Base-by-base conservation (phyloP, 2,113 vertebrate species). In the Odocoileus virginianus region DNA sequence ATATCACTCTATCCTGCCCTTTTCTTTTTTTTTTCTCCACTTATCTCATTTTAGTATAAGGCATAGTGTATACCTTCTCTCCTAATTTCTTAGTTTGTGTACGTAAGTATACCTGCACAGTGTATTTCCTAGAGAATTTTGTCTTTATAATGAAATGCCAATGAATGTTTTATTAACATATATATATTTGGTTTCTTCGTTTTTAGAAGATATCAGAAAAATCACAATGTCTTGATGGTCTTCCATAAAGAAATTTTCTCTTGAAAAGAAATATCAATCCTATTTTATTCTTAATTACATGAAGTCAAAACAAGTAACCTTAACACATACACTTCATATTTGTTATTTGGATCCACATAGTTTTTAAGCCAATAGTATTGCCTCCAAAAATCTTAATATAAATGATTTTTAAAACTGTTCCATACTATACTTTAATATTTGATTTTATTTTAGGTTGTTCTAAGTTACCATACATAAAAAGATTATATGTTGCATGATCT, bases 161-260 rank as follows among this genome's bases (percentile, higher is more conserved):
- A 12, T 61, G 25, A 8, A 19, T 84, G n/a, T 55, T 87, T 57
- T 89, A 40, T n/a, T 67, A 30, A 87, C 16, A 89, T 91, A 97
- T 92, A 82, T 17, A 1, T 95, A 11, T 0, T 3, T 81, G 15
- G 6, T 3, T 89, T 98, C 55, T 91, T 17, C 88, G 5, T 0
- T 87, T 93, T 78, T 28, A 91, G n/a, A 89, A 93, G 2, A 1
- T 94, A 96, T 85, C 0, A 94, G 55, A 97, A 97, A 43, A 61
- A 47, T 14, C 50, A 97, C 13, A 25, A 50, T 52, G 7, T 71
- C 28, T 19, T 15, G 36, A 0, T 21, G 2, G 0, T 5, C 25
- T 97, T 84, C 60, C 86, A 67, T 64, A 94, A 93, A 86, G 6
- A 16, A 67, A 52, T 64, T 64, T 55, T 89, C 43, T 17, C 76